Evolutionary conservation across 2,888 invertebrate species (phyloP), one percentile per base, ranked within the genome.

Genomic region (Dasysyrphus tricinctus): DNA sequence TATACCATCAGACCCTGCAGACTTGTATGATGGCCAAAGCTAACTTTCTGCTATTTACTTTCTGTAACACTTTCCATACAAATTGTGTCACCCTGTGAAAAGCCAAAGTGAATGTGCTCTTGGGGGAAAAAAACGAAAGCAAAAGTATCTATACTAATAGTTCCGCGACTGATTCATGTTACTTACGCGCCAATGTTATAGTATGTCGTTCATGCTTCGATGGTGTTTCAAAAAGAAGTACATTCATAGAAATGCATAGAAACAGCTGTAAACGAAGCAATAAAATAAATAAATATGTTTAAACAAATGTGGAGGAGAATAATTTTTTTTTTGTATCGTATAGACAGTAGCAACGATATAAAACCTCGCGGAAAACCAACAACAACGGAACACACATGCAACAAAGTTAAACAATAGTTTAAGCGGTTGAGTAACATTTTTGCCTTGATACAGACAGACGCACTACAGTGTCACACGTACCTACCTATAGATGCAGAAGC

Each of bases 121-220:
- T 72, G 32, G 9, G 44, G 14, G 16, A 63, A 54, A 61, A 37
- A 54, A 65, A 63, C 14, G 75, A 85, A 85, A 85, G 77, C 81
- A 77, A 85, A 81, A 81, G 81, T 44, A 59, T 59, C 39, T 59
- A 59, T 69, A 76, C 7, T 37, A 14, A 85, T 81, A 85, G 85
- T 85, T 81, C 81, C 57, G 81, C 77, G 63, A 61, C 54, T 74
- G 63, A 70, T 75, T 80, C 75, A 63, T 75, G 63, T 65, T 44
- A 78, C 79, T 42, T 57, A 56, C 54, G 56, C 69, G 65, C 4
- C 32, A 56, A 65, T 32, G 51, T 24, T n/a, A 29, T 11, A 24
- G 42, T 12, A 29, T 54, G 39, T 69, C 54, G 69, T 54, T 69
- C 12, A 69, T 39, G 69, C 19, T n/a, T 39, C 39, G 37, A 67